Base-by-base conservation (phyloP, 2,797 vertebrate species). In the Taenioides sp. region DNA sequence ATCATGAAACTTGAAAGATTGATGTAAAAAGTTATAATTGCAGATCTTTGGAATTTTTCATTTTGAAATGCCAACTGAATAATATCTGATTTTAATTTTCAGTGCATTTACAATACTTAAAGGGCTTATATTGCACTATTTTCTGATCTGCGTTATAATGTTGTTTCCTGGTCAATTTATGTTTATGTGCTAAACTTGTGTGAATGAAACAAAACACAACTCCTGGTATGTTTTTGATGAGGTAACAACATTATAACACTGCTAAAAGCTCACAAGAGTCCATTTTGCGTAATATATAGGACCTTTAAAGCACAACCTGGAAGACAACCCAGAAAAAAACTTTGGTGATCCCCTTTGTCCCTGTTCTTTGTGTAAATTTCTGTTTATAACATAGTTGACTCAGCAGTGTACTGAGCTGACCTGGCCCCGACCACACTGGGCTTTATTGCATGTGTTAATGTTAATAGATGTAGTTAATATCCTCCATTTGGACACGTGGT, bases 361-460 rank as follows among this genome's bases (percentile, higher is more conserved):
- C 34, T 47, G 14, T 47, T 47, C 16, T 4, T 2, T 14, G 3
- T 14, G 40, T 43, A 43, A 11, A 0, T 58, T 58, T 57, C 22
- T 58, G 55, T 27, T 5, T 23, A 27, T 27, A 58, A 54, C 61
- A 72, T 85, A 83, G 86, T 86, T 86, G 85, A 83, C 71, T 86
- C 74, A 84, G 76, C 60, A 20, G 64, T 58, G 70, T 71, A 60
- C 73, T 54, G 76, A 84, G 70, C 82, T 71, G 68, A 88, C 74
- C 3, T 14, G 62, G 61, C 58, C 59, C 61, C 11, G 40, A 72
- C 67, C 72, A 77, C 77, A 54, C 70, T 50, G 62, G 49, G 65
- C 70, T 81, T 84, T 65, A 88, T 86, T 81, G 72, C 54, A 61
- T 72, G 70, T 83, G 80, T 80, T 71, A 78, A 82, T 81, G 47